A percentile compares a stretch with the other conserved stretches of the same genome.
phyloP scores from a whole-genome alignment of 2,888 invertebrate genomes.

The Parelbella ahira region DNA sequence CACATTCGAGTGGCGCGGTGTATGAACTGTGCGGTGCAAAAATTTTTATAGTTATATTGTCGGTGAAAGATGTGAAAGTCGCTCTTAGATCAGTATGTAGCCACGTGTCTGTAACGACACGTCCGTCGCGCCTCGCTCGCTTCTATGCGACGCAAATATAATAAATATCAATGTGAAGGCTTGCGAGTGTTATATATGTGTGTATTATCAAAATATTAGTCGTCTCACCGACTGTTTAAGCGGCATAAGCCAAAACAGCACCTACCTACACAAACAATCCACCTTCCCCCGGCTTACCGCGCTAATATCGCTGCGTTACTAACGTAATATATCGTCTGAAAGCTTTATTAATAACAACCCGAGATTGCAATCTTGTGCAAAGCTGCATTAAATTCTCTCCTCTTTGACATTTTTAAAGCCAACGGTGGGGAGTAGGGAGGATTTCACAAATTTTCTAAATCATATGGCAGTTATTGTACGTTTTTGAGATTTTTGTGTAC shows the following conservation, averaged over 20 bases:
- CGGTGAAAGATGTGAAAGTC: constrained; percentile 58
- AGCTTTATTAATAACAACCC: constrained; percentile 23
- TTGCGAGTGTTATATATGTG: too few species aligned
- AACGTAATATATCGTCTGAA: constrained; percentile 27
- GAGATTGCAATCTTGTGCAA: constrained; percentile 24
- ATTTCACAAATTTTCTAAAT: too few species aligned
- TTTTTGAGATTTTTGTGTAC: too few species aligned
- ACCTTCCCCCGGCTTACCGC: constrained; percentile 21
- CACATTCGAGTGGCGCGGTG: constrained; percentile 8
- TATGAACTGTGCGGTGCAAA: constrained; percentile 14
- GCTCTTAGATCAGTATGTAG: constrained; percentile 18
- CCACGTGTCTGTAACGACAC: constrained; percentile 6
- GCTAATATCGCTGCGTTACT: constrained; percentile 19
- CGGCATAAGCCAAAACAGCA: constrained; percentile 20
- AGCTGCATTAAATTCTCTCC: constrained; percentile 17
- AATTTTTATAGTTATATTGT: constrained; percentile 27
- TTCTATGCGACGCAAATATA: constrained; percentile 5
- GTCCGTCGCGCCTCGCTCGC: constrained; percentile 10
- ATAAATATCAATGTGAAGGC: constrained; percentile 16
- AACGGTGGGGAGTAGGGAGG: neutral
- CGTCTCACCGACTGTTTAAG: constrained; percentile 21
- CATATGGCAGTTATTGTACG: too few species aligned
- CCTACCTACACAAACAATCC: constrained; percentile 22
- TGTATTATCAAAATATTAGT: constrained; percentile 22
- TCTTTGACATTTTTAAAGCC: constrained; percentile 5